These are phyloP conservation scores for Phasianus colchicus DNA, from an alignment of 2,113 vertebrate genomes.

Conservation along the genomic window DNA sequence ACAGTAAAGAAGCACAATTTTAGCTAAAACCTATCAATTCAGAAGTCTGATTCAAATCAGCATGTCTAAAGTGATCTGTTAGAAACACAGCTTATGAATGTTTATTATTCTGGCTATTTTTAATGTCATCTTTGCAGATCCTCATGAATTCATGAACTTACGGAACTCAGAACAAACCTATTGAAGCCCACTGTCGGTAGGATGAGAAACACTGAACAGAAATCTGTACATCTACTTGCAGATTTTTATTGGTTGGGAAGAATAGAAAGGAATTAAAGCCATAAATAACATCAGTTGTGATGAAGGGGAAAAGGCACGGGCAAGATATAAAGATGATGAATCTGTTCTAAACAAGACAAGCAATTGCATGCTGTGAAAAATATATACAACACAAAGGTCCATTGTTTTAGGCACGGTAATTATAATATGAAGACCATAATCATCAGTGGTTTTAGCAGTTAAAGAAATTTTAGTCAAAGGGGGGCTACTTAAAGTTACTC, in stretches of 20 bases:
- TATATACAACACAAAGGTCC: conserved; percentile 38
- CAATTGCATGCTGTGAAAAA: conserved; percentile 54
- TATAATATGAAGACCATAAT: conserved; percentile 41
- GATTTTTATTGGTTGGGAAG: conserved; percentile 37
- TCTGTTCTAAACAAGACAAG: conserved; percentile 47
- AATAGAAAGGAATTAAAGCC: conserved; percentile 42
- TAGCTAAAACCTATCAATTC: conserved; percentile 38
- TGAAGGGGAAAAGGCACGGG: not conserved
- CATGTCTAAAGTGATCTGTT: conserved; percentile 39
- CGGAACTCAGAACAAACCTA: not conserved
- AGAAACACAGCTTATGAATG: conserved; percentile 32
- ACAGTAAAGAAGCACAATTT: conserved; percentile 40
- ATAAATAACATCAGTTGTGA: conserved; percentile 46
- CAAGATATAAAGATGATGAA: conserved; percentile 39
- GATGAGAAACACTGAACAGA: not conserved
- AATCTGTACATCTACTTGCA: not conserved
- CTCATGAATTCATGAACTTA: not conserved
- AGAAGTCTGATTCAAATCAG: conserved; percentile 38
- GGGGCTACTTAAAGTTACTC: conserved; percentile 38
- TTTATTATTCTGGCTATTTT: conserved; percentile 50
- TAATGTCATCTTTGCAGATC: conserved; percentile 23
- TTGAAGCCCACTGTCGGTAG: not conserved
- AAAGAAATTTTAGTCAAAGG: conserved; percentile 40
- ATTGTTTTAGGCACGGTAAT: conserved; percentile 50
- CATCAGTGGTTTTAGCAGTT: conserved; percentile 29